A percentile compares a stretch with the other conserved stretches of the same genome.
Evolutionary conservation across 92 coral and sea anemone genomes (phyloP).

Genomic region (Ricordea florida): DNA sequence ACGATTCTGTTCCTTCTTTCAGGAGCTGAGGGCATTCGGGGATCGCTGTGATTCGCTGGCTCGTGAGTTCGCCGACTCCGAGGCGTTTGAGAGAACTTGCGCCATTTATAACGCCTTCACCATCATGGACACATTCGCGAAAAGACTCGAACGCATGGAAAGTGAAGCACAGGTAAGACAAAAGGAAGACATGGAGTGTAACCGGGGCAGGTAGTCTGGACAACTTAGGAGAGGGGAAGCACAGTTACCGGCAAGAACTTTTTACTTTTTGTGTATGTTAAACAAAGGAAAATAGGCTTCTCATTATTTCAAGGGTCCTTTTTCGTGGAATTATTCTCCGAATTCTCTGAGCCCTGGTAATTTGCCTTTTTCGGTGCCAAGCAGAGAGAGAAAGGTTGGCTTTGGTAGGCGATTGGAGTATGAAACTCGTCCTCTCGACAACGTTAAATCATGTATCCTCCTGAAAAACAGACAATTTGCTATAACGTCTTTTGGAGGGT

Average conservation of each 20-base stretch:
- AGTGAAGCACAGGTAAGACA: conserved; percentile 95
- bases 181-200: too few species aligned
- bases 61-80: conserved; percentile 90
- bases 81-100: conserved; percentile 88
- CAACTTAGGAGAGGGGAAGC: too few species aligned
- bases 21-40: conserved; percentile 96
- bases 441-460: too few species aligned
- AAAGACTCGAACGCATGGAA: conserved; percentile 80
- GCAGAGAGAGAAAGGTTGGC: too few species aligned
- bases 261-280: neutral
- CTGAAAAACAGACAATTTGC: too few species aligned
- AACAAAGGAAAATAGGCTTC: neutral
- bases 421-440: too few species aligned
- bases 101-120: conserved; percentile 91
- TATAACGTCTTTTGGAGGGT: too few species aligned
- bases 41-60: conserved; percentile 93
- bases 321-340: neutral
- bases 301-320: neutral
- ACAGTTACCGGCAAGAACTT: too few species aligned
- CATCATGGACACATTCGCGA: conserved; percentile 86
- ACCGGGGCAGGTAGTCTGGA: too few species aligned
- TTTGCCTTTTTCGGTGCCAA: too few species aligned
- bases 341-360: too few species aligned
- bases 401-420: too few species aligned
- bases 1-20: neutral